Evolutionary conservation across 1,140 invertebrate species (phyloP), one percentile per base, ranked within the genome.

Genomic region (Dendrolimus kikuchii): DNA sequence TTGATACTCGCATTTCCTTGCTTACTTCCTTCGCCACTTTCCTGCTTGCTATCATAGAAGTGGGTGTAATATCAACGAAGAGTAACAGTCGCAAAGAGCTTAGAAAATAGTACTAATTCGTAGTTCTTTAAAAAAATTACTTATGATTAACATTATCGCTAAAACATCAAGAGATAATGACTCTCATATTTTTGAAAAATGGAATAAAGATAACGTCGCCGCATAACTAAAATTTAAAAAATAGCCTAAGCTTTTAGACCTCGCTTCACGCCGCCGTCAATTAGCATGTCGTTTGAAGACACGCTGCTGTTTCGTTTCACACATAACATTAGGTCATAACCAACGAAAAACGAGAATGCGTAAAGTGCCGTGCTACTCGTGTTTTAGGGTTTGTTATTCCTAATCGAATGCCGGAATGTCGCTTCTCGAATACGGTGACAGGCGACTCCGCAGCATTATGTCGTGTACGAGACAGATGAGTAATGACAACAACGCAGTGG

Each of bases 201-300:
- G 38, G 36, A 54, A 41, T 57, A 66, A 47, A 64, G 62, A 68
- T 55, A 57, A 51, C 45, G 50, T 58, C 40, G 62, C 60, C 56
- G 51, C 54, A 62, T 46, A 49, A 60, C 64, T 57, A 67, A 68
- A 69, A 60, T 64, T 62, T 63, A 66, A 80, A 81, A 59, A 74
- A 69, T 69, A 68, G 68, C 68, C 68, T 64, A 61, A 60, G 57
- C 64, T 74, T 67, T 62, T 70, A 74, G 59, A 59, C 64, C 62
- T 66, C 66, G 73, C 66, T 76, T 81, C 72, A 74, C 78, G 67
- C 71, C 66, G 64, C 55, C 71, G 77, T 83, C 82, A 86, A 83
- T 86, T 83, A 86, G 73, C 80, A 83, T 78, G 69, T 82, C 71
- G 77, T 81, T 85, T 79, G 77, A 77, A 82, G 80, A 81, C 72